Evolutionary conservation across 1,140 invertebrate genomes (phyloP).

Genomic region (Pogonomyrmex barbatus): DNA sequence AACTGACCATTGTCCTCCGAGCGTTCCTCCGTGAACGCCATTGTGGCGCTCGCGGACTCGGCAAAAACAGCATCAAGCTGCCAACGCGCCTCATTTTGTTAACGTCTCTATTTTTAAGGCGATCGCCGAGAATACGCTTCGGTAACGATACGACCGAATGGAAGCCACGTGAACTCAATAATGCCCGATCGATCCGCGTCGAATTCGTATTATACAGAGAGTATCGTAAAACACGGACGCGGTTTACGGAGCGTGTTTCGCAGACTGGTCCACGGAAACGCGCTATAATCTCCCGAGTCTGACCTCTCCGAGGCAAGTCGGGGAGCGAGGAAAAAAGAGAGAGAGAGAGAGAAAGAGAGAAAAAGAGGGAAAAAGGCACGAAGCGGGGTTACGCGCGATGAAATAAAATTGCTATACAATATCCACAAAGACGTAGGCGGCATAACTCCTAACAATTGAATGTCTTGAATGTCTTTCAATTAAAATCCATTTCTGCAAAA

Average conservation of each 20-base stretch:
- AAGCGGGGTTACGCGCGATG: constrained; percentile 13
- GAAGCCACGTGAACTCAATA: constrained; percentile 51
- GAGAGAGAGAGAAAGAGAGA: too few species aligned
- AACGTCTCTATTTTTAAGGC: constrained; percentile 61
- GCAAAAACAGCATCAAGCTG: constrained; percentile 60
- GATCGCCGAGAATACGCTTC: constrained; percentile 32
- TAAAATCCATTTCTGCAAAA: constrained; percentile 17
- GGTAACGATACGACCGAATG: constrained; percentile 47
- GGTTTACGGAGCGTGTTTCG: constrained; percentile 25
- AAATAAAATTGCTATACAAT: constrained; percentile 35
- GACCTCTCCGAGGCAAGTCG: constrained; percentile 21
- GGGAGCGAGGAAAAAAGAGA: not conserved
- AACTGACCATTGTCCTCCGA: constrained; percentile 62
- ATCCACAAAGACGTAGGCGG: not conserved
- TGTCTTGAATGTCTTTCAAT: constrained; percentile 16
- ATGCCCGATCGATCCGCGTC: constrained; percentile 56
- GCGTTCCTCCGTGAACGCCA: constrained; percentile 48
- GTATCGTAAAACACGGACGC: constrained; percentile 43
- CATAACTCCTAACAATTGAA: constrained; percentile 5
- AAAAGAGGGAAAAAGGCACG: not conserved
- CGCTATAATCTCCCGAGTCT: constrained; percentile 15
- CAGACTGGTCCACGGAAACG: constrained; percentile 43
- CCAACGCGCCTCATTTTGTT: constrained; percentile 57
- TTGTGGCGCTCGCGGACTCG: constrained; percentile 48
- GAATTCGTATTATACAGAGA: constrained; percentile 49